Base-by-base conservation (phyloP, 1,140 invertebrate genomes). In the Zaprionus vittiger region DNA sequence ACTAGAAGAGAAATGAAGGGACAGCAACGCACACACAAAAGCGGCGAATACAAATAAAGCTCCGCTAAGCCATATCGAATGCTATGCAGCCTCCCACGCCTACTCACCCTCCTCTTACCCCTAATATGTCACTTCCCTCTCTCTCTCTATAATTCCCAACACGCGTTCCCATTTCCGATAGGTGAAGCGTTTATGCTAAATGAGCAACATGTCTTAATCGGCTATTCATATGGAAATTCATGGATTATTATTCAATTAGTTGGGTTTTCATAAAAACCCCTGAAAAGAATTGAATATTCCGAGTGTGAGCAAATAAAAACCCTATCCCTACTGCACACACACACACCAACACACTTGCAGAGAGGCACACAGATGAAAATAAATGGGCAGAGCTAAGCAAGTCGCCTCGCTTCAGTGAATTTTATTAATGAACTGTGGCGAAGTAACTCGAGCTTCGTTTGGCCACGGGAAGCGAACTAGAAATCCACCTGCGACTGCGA, bases 221-320 rank as follows among this genome's bases (percentile, higher is more conserved):
- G 55, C 85, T 87, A 89, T 87, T 87, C 84, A 87, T 87, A 87
- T 87, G 84, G 84, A 89, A 89, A 89, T 89, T 63, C 60, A 69
- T 77, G 81, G 84, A 89, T 89, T 89, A 89, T 89, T 89, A 89
- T 89, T 89, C 84, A 89, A 89, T 89, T 89, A 89, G 85, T 85
- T 90, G 74, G 85, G 79, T 84, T 84, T 89, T 79, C 28, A 78
- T 65, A 64, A 62, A 55, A 65, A 66, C 41, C n/a, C 41, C 41
- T 47, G 37, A 56, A 73, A 71, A 66, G 41, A 37, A 34, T 31
- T 31, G 26, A 37, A 68, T 59, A 71, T 57, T 56, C 44, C 59
- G 49, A 31, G 67, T 57, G 24, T 37, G 52, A 41, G 44, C 65
- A 59, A 54, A 73, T 68, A 59, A 34, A 64, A 69, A 64, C 49